These are phyloP conservation scores for Percopsis transmontana DNA, from an alignment of 2,113 vertebrate genomes.

Conservation along the genomic window DNA sequence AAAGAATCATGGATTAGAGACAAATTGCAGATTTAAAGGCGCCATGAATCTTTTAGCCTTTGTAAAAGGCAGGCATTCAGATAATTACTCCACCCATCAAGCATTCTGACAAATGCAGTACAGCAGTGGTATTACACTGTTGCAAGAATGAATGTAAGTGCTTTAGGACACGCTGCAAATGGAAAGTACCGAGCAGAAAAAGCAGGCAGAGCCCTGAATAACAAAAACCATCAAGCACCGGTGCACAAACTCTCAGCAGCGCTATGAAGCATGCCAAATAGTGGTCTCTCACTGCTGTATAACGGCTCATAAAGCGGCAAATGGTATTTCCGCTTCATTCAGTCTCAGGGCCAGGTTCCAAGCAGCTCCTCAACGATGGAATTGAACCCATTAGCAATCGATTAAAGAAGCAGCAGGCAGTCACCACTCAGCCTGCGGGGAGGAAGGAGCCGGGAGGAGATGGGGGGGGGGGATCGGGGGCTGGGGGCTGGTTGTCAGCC, in stretches of 20 bases:
- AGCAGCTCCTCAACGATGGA: conserved; percentile 75
- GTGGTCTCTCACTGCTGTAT: conserved; percentile 79
- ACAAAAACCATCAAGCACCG: conserved; percentile 77
- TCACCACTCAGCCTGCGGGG: conserved; percentile 65
- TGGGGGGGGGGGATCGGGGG: background rate
- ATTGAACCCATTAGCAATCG: conserved; percentile 83
- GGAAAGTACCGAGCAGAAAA: conserved; percentile 71
- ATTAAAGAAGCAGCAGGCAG: conserved; percentile 82
- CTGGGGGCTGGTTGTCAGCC: conserved; percentile 22
- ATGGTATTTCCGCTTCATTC: conserved; percentile 83
- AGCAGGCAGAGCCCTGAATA: conserved; percentile 55
- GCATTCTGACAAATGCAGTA: conserved; percentile 62
- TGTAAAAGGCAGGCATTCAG: conserved; percentile 49
- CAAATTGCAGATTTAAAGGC: no score
- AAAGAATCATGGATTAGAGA: no score
- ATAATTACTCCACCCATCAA: conserved; percentile 61
- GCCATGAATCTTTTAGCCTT: conserved; percentile 1
- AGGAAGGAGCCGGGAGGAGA: conserved; percentile 33
- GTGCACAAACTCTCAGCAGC: conserved; percentile 71
- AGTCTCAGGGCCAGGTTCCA: conserved; percentile 80
- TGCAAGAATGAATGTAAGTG: conserved; percentile 71
- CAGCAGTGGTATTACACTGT: conserved; percentile 68
- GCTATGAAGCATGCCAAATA: conserved; percentile 78
- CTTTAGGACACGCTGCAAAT: conserved; percentile 70
- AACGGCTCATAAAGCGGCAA: conserved; percentile 82